Evolutionary conservation across 1,140 invertebrate genomes (phyloP), one percentile per base, ranked within the genome.

Genomic region (Zaprionus camerounensis): DNA sequence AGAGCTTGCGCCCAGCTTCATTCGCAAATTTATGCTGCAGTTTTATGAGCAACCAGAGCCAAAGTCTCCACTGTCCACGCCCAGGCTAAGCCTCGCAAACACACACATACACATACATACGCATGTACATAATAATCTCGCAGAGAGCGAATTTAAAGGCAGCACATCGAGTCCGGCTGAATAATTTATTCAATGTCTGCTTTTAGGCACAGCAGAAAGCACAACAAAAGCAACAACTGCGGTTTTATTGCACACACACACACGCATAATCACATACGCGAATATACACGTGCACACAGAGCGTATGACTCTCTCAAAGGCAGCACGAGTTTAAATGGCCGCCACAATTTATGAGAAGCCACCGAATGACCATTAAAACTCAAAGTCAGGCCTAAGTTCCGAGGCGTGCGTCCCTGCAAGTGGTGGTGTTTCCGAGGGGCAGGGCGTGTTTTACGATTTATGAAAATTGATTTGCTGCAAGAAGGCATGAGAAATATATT

Each of bases 161-260:
- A 61, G 26, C 74, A 53, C 53, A 58, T 53, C 69, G 46, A 63
- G 41, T 41, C 59, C 44, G 24, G 67, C 46, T 90, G 81, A 90
- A 90, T 90, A 90, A 90, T 90, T 90, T 90, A 90, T 90, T 90
- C 88, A 90, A 90, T 90, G 85, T 85, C 79, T 85, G 82, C 85
- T 88, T 80, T 88, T 90, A 85, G 85, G 81, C 81, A 66, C 84
- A 83, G 58, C 65, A 62, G 34, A 46, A 17, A 38, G 26, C 38
- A 75, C 53, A 56, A 51, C 61, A 44, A 66, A 71, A 65, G 51
- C 55, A 80, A 84, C 84, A 84, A 84, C 70, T 81, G 84, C 34
- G 72, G 62, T 63, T 84, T 88, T 90, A 90, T 90, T 90, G 85
- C 85, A 80, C 56, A 66, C 71, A 65, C 58, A 31, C 17, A 64